Conservation (phyloP, 2,888 invertebrate species). For the Monoplex corrugatus region DNA sequence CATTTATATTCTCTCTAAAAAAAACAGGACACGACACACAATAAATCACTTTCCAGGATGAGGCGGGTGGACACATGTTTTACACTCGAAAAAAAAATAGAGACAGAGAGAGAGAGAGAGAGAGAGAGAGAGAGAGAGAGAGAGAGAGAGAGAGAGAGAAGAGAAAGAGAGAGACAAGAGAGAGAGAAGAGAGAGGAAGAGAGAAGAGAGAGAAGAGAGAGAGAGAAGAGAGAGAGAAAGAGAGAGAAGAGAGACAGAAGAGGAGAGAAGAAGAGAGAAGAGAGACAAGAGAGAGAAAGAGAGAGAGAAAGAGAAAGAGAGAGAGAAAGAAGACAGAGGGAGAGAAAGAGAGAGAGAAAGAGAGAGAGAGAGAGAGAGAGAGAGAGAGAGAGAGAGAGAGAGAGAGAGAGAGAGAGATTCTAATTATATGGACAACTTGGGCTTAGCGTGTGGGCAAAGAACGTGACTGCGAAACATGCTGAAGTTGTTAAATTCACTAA, state of each 20-base stretch:
- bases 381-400: not conserved
- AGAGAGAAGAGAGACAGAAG: no score
- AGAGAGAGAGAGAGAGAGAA: no score
- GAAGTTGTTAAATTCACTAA: no score
- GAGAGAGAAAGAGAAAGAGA: constrained; percentile 14
- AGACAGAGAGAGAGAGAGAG: not conserved
- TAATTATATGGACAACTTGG: no score
- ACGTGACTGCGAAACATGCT: no score
- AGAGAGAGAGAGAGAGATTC: not conserved
- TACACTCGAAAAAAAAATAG: not conserved
- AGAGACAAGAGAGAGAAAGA: not conserved
- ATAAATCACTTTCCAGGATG: no score
- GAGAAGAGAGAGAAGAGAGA: not conserved
- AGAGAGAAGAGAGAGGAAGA: not conserved
- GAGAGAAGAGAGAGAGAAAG: not conserved
- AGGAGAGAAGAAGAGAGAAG: not conserved
- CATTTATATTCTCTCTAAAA: no score
- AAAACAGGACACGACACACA: no score
- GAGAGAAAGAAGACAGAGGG: not conserved
- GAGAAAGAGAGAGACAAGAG: not conserved
- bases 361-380: not conserved
- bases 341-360: not conserved
- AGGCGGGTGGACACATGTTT: no score
- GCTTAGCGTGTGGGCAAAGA: no score
- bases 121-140: no score